These are phyloP conservation scores for Drosophila hamatofila DNA, from an alignment of 2,888 invertebrate genomes.

Conservation along the genomic window DNA sequence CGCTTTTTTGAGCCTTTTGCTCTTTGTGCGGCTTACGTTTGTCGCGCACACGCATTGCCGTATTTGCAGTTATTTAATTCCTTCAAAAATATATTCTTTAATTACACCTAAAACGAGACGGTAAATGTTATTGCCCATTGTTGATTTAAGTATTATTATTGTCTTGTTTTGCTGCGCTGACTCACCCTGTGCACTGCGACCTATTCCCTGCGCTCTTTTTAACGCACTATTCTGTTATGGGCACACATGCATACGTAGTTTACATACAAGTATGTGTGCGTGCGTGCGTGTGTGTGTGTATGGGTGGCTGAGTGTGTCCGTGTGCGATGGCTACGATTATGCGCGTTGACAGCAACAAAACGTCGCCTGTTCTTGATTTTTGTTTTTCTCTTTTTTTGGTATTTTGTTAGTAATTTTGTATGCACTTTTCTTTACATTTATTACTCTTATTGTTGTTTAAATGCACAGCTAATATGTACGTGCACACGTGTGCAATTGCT, in stretches of 20 bases:
- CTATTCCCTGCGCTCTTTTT: slow-evolving; percentile 32
- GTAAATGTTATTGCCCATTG: slow-evolving; percentile 20
- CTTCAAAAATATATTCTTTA: slow-evolving; percentile 16
- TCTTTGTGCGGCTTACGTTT: slow-evolving; percentile 61
- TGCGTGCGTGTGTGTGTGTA: slow-evolving; percentile 13
- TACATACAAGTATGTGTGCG: slow-evolving; percentile 15
- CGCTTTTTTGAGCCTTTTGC: slow-evolving; percentile 44
- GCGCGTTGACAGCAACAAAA: slow-evolving; percentile 68
- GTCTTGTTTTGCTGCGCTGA: slow-evolving; percentile 37
- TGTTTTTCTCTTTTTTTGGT: slow-evolving; percentile 20
- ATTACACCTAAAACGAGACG: slow-evolving; percentile 20
- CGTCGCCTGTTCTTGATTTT: slow-evolving; percentile 31
- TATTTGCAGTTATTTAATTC: slow-evolving; percentile 15
- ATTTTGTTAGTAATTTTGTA: slow-evolving; percentile 13
- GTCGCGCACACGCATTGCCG: slow-evolving; percentile 69
- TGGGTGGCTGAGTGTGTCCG: slow-evolving; percentile 29
- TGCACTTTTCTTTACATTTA: slow-evolving; percentile 31
- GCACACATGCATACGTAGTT: slow-evolving; percentile 9
- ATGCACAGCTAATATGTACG: slow-evolving; percentile 16
- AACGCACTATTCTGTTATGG: slow-evolving; percentile 31
- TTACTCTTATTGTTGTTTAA: slow-evolving; percentile 24
- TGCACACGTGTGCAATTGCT: slow-evolving; percentile 48
- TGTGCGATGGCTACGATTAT: slow-evolving; percentile 73
- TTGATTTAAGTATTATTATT: slow-evolving; percentile 48
- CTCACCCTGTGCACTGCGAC: slow-evolving; percentile 38